Base-by-base conservation (phyloP, 2,797 vertebrate species). In the Aeoliscus strigatus region DNA sequence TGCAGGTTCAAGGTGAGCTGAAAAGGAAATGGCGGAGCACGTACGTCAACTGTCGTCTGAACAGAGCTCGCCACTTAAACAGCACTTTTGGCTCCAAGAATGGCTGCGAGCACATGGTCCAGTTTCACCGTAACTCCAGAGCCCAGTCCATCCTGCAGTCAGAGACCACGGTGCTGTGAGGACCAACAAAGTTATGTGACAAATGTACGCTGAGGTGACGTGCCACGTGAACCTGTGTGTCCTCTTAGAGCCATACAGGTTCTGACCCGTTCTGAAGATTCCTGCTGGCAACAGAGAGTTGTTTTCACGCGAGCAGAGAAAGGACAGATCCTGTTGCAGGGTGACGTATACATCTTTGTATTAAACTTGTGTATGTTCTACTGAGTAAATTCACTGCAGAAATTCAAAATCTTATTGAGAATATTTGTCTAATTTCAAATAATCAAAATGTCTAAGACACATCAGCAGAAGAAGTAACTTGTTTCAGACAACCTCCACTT, bases 1-100 rank as follows among this genome's bases (percentile, higher is more conserved):
- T 13, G 4, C 77, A 98, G 96, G 94, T 98, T 14, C 94, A 93
- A 77, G 80, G 82, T 1, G 94, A 97, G 76, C 77, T 97, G 28
- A 93, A 89, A 56, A 89, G 92, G 24, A 94, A 90, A 39, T 96
- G 96, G 94, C 46, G 71, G 1, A 87, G 90, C 47, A 24, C 91
- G 51, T 90, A 87, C 55, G 79, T 89, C 25, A 85, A 88, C 70
- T 87, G 80, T 34, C 79, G 64, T 9, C 76, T 87, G 25, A 73
- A 73, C 56, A 75, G 83, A 37, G 83, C 87, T 31, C 88, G 80
- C 39, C 76, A 76, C 25, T 68, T 89, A 1, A 87, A 83, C 77
- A 88, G 81, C 73, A 82, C 66, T 1, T 90, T 90, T 0, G 62
- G 88, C 39, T 93, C 91, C 49, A 82, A 83, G 37, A 91, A 92